phyloP scores from a whole-genome alignment of 1,140 invertebrate species.

The Neodiprion lecontei region DNA sequence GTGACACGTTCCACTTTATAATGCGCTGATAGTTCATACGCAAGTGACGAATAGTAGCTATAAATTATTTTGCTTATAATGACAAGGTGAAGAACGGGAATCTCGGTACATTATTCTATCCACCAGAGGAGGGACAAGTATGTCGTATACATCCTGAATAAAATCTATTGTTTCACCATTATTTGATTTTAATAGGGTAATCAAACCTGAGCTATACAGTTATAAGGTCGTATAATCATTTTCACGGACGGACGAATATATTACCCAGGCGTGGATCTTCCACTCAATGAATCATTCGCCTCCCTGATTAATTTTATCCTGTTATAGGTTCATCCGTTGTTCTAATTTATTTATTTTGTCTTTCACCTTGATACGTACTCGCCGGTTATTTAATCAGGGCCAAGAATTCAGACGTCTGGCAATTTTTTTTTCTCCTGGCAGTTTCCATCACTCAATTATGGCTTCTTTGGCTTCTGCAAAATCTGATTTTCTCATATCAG shows the following conservation, averaged over 20 bases:
- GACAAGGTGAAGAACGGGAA: conserved; percentile 43
- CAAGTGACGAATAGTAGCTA: conserved; percentile 29
- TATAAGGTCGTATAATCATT: background rate
- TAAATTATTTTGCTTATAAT: conserved; percentile 45
- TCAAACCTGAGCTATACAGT: too few species aligned
- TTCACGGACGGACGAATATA: background rate
- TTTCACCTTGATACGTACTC: too few species aligned
- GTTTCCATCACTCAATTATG: too few species aligned
- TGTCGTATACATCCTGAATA: background rate
- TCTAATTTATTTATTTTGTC: too few species aligned
- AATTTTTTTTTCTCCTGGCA: too few species aligned
- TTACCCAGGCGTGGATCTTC: background rate
- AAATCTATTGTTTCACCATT: too few species aligned
- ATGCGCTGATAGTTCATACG: conserved; percentile 17
- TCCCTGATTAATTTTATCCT: background rate
- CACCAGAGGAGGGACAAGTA: conserved; percentile 4
- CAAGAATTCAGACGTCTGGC: too few species aligned
- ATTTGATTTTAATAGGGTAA: too few species aligned
- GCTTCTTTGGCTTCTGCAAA: too few species aligned
- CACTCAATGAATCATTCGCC: background rate
- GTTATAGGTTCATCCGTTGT: too few species aligned
- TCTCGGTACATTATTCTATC: conserved; percentile 17
- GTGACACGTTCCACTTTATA: conserved; percentile 19
- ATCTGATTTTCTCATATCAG: too few species aligned
- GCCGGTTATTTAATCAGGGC: too few species aligned